phyloP scores from a whole-genome alignment of 2,888 invertebrate genomes.

The Hetaerina titia region DNA sequence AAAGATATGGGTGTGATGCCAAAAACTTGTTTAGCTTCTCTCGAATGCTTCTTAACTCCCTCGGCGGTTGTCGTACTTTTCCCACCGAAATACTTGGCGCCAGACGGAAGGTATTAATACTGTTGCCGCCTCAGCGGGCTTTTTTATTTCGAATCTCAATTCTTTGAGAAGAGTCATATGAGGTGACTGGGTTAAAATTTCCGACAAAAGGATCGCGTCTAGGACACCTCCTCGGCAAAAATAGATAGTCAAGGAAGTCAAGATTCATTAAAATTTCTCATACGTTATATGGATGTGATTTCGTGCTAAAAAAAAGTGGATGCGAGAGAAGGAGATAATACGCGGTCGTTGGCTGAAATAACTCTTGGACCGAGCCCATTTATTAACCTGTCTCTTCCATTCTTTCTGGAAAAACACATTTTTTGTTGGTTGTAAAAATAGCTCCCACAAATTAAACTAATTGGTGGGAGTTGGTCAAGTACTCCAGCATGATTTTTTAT shows the following conservation, averaged over 20 bases:
- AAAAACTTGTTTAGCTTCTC: conserved; percentile 4
- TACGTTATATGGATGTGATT: neutral
- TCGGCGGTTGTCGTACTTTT: neutral
- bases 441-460: too few species aligned
- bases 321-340: neutral
- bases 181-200: conserved; percentile 22
- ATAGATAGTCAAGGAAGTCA: neutral
- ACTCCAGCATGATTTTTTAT: too few species aligned
- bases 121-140: neutral
- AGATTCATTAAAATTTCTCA: neutral
- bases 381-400: neutral
- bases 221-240: neutral
- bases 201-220: neutral
- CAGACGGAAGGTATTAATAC: conserved; percentile 26
- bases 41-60: neutral
- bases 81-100: neutral
- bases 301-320: neutral
- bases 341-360: neutral
- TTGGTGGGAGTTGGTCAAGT: too few species aligned
- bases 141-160: neutral
- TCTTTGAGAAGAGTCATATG: conserved; percentile 25
- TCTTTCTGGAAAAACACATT: neutral
- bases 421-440: neutral
- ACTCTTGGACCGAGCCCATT: neutral
- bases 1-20: conserved; percentile 19